Evolutionary conservation across 2,113 vertebrate species (phyloP), one percentile per base, ranked within the genome.

Genomic region (Emydocephalus ijimae): DNA sequence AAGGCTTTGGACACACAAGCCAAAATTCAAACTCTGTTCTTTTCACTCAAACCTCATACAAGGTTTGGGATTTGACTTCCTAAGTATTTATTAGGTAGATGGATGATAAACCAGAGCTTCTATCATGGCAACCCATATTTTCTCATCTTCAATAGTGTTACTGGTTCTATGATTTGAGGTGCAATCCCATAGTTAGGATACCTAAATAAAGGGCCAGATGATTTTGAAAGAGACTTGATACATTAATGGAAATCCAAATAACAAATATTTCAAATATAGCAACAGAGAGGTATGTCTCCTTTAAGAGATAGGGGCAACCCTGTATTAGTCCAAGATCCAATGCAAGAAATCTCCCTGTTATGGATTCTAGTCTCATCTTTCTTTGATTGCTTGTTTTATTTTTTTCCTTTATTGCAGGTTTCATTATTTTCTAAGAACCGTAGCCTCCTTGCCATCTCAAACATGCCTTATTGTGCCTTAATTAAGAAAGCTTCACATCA

Each of bases 11-110:
- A 92, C 45, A 86, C 20, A 85, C 26, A 89, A 85, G 57, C 64
- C 81, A 54, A 90, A 81, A 89, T 24, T 50, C 57, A 85, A 59
- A 74, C 34, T 21, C 12, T 14, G 43, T 92, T 86, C 74, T 50
- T 90, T 92, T 92, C 29, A 86, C 50, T 55, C 45, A 90, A n/a
- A 8, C 56, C 50, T 55, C 45, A 90, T 45, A 8, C 56, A 90
- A 11, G 23, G 45, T 29, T 9, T 86, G 21, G 55, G 59, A 29
- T 64, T 23, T 64, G 92, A 92, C 24, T 59, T 50, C 11, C 85
- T 74, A 92, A 85, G 15, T 48, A 56, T 85, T 92, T 92, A 55
- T 81, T 81, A n/a, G 54, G 24, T 55, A 52, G 29, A 89, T 89
- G 43, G 88, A 85, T 56, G 26, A 18, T 85, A 89, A 92, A 26